Evolutionary conservation across 1,140 invertebrate species (phyloP), one percentile per base, ranked within the genome.

Genomic region (Cardiocondyla obscurior): DNA sequence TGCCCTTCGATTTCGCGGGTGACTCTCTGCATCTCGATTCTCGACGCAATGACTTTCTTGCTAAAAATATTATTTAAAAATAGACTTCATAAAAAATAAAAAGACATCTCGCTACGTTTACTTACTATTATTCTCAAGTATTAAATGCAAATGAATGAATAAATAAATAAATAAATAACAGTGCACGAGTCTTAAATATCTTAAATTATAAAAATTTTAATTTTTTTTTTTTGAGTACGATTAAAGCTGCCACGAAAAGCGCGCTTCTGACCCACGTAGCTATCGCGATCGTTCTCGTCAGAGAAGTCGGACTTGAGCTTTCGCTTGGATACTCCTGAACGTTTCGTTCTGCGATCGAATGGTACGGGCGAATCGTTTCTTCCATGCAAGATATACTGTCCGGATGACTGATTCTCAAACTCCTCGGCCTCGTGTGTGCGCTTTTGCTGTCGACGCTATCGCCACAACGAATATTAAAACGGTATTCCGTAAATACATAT

Each of bases 201-300:
- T n/a, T n/a, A n/a, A n/a, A n/a, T n/a, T n/a, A n/a, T n/a, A n/a
- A 36, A 16, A 25, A 10, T 42, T 46, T 12, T 46, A n/a, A n/a
- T 12, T 58, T 28, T 25, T 10, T 19, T 19, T 30, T 44, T 12
- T 62, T 7, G 4, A 39, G 28, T 16, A 12, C 19, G 6, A 14
- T 79, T 42, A 39, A 67, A 67, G 69, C 69, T 69, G 69, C 74
- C 62, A 19, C 36, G 74, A 0, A 12, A 69, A 19, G 55, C 1
- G 12, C 7, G 62, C n/a, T 69, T 67, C 14, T n/a, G 74, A 36
- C 51, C 42, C 22, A 42, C 22, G 3, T 53, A 10, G 16, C 77
- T 86, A 73, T 70, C 72, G 10, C 55, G 57, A 67, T 87, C 64
- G 22, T 72, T 81, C 19, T 81, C 85, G 8, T 72, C 64, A 46